Conservation (phyloP, 2,888 invertebrate species). For the Melangyna quadrimaculata region DNA sequence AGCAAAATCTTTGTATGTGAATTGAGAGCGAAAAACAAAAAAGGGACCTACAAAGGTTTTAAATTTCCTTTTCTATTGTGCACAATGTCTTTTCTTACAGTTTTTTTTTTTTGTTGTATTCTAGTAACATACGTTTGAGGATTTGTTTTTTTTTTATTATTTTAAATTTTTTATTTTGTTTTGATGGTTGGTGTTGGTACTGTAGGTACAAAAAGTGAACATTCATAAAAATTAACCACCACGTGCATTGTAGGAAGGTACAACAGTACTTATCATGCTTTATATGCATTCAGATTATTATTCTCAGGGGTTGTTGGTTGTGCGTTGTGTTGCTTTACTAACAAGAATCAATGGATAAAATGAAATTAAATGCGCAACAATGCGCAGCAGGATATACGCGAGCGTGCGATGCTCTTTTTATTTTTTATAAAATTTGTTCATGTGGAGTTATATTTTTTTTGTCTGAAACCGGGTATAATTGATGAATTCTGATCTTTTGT, state of each 20-base stretch:
- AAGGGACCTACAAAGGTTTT: conserved; percentile 57
- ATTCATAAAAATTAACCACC: conserved; percentile 68
- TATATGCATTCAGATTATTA: conserved; percentile 31
- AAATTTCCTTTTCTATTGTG: conserved; percentile 68
- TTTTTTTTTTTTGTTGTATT: not conserved
- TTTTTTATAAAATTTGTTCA: not conserved
- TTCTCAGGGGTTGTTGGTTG: conserved; percentile 42
- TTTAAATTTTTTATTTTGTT: conserved; percentile 15
- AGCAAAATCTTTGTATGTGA: conserved; percentile 64
- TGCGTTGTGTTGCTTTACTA: conserved; percentile 3
- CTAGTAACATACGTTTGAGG: conserved; percentile 18
- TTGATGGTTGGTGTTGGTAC: not conserved
- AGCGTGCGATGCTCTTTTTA: conserved; percentile 46
- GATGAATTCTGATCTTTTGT: not conserved
- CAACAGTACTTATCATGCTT: conserved; percentile 27
- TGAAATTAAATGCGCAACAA: conserved; percentile 70
- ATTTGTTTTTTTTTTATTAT: conserved; percentile 23
- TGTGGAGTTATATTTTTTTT: not conserved
- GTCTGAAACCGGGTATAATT: conserved; percentile 41
- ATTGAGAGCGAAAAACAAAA: conserved; percentile 31
- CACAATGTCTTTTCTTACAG: conserved; percentile 7
- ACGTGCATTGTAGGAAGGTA: conserved; percentile 58
- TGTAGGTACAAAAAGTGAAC: conserved; percentile 61
- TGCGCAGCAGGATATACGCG: conserved; percentile 60
- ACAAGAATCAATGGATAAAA: conserved; percentile 28